A percentile compares a stretch with the other conserved stretches of the same genome.
Conservation (phyloP, 37 sponge, comb jelly and placozoan species). For the Halisarca cf. caerulea region DNA sequence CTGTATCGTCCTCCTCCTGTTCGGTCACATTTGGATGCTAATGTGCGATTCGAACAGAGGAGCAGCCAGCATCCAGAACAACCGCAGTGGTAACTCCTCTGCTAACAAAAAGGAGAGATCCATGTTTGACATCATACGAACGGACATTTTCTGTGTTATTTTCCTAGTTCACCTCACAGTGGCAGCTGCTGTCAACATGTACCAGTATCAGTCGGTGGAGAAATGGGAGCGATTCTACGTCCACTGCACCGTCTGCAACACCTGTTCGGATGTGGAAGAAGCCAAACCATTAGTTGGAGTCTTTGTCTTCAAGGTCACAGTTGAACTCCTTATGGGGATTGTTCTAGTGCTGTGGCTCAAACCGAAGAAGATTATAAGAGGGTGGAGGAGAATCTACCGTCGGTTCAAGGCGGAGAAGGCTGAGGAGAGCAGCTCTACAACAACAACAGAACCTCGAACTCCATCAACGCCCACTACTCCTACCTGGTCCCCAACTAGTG, state of each 20-base stretch:
- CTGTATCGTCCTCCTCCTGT: conserved; percentile 39
- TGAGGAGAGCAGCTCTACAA: background rate
- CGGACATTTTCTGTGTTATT: conserved; percentile 1
- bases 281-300: background rate
- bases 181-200: background rate
- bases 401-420: background rate
- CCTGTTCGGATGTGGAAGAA: background rate
- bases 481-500: conserved; percentile 21
- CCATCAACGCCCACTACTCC: conserved; percentile 23
- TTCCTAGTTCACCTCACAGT: conserved; percentile 7
- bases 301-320: background rate
- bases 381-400: background rate
- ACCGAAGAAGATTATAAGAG: background rate
- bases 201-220: background rate
- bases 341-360: background rate
- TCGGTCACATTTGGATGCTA: conserved; percentile 19
- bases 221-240: background rate
- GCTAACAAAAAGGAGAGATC: background rate
- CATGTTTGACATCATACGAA: background rate
- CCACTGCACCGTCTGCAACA: background rate
- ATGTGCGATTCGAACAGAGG: background rate
- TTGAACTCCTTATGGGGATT: background rate
- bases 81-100: background rate
- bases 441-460: background rate
- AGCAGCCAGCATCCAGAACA: background rate